These are phyloP conservation scores for Riparia riparia DNA, from an alignment of 2,113 vertebrate species.

Conservation along the genomic window DNA sequence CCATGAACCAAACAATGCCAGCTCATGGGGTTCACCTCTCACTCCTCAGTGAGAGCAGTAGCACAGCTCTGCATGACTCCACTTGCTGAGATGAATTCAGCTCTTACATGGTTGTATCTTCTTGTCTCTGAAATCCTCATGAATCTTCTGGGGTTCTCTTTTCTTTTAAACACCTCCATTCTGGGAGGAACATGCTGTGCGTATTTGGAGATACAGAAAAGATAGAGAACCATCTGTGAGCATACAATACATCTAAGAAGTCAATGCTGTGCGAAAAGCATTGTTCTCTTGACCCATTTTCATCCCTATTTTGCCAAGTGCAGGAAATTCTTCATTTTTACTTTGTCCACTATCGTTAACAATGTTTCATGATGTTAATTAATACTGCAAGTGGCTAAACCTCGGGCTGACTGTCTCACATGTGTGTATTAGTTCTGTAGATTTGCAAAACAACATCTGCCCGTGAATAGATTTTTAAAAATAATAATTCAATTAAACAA, in stretches of 20 bases:
- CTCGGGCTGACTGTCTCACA: conserved; percentile 19
- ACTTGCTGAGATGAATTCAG: background rate
- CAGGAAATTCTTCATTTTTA: conserved; percentile 45
- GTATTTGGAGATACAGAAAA: background rate
- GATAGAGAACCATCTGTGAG: background rate
- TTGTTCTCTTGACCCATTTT: conserved; percentile 56
- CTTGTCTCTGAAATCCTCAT: conserved; percentile 15
- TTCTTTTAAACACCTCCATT: background rate
- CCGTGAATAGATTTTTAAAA: conserved; percentile 21
- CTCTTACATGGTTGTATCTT: background rate
- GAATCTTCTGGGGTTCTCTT: background rate
- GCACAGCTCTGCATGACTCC: background rate
- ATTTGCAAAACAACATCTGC: conserved; percentile 52
- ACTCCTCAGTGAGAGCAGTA: background rate
- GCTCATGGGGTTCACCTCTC: background rate
- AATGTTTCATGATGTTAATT: conserved; percentile 55
- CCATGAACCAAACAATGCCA: background rate
- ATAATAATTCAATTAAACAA: conserved; percentile 53
- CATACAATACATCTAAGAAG: background rate
- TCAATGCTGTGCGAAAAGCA: background rate
- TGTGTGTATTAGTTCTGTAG: conserved; percentile 19
- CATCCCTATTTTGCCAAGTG: background rate
- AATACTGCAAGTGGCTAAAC: conserved; percentile 37
- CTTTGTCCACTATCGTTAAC: conserved; percentile 24
- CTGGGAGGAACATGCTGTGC: background rate